Conservation (phyloP, 2,113 vertebrate genomes). For the Nothobranchius kuhntae region DNA sequence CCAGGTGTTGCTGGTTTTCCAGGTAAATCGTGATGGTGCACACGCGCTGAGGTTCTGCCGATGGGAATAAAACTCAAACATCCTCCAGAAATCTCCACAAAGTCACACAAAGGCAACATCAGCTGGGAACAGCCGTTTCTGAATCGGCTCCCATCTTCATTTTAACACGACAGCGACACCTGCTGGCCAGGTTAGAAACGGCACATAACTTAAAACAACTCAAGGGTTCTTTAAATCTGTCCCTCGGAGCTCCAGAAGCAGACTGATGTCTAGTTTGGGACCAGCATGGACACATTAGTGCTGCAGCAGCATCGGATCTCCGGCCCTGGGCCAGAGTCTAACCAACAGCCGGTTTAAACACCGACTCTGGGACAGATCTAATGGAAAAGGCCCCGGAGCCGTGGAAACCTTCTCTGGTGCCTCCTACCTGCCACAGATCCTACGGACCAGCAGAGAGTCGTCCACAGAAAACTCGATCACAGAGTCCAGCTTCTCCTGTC, state of each 20-base stretch:
- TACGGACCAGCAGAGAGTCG: slow-evolving; percentile 90
- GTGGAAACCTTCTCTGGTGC: neutral
- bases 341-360: neutral
- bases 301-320: neutral
- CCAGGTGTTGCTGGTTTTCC: too few relatives aligned
- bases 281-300: neutral
- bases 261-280: neutral
- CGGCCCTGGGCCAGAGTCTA: neutral
- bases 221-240: neutral
- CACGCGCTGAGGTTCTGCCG: too few relatives aligned
- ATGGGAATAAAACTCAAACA: too few relatives aligned
- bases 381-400: neutral
- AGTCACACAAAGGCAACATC: too few relatives aligned
- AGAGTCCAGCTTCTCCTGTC: slow-evolving; percentile 90
- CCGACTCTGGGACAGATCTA: neutral
- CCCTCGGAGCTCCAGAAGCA: neutral
- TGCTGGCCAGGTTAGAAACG: neutral
- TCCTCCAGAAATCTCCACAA: too few relatives aligned
- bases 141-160: neutral
- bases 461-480: slow-evolving; percentile 92
- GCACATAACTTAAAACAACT: neutral
- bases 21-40: too few relatives aligned
- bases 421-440: slow-evolving; percentile 93
- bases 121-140: too few relatives aligned
- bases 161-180: neutral